Evolutionary conservation across 2,797 vertebrate species (phyloP).

Genomic region (Crenuchus spilurus): DNA sequence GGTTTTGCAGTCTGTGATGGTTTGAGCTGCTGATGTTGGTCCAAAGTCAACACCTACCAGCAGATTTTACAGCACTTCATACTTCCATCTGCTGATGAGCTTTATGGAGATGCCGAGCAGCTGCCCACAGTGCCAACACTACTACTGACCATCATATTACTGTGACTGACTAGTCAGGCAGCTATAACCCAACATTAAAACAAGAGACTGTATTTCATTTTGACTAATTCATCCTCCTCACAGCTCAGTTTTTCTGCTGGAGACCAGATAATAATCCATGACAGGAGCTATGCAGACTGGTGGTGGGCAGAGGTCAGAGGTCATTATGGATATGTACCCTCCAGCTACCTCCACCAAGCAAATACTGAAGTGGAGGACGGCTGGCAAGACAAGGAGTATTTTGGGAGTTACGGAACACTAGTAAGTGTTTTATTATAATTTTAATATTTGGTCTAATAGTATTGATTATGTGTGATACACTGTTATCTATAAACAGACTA

Average conservation of each 20-base stretch:
- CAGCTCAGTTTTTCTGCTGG: slow-evolving; percentile 74
- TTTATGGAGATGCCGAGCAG: no score
- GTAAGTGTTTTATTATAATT: slow-evolving; percentile 57
- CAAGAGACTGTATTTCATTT: no score
- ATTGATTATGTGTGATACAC: background rate
- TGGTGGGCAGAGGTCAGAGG: slow-evolving; percentile 81
- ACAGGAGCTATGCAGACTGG: slow-evolving; percentile 75
- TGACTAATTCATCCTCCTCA: background rate
- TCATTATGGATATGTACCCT: slow-evolving; percentile 77
- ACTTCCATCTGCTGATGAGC: no score
- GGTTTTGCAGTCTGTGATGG: no score
- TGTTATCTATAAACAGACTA: no score
- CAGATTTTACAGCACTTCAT: no score
- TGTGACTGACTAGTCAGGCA: no score
- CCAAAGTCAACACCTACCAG: no score
- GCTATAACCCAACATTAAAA: no score
- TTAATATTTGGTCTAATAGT: background rate
- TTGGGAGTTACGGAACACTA: slow-evolving; percentile 82
- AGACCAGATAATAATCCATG: slow-evolving; percentile 74
- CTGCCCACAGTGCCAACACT: no score
- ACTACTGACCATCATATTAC: no score
- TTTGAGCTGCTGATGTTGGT: no score
- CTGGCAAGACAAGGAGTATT: slow-evolving; percentile 86
- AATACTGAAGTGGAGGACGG: slow-evolving; percentile 68
- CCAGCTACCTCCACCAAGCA: slow-evolving; percentile 65